Percentiles rank a stretch among this genome's conserved stretches.
These are phyloP conservation scores for Macroglossus sobrinus DNA, from an alignment of 2,113 vertebrate genomes.

Conservation along the genomic window DNA sequence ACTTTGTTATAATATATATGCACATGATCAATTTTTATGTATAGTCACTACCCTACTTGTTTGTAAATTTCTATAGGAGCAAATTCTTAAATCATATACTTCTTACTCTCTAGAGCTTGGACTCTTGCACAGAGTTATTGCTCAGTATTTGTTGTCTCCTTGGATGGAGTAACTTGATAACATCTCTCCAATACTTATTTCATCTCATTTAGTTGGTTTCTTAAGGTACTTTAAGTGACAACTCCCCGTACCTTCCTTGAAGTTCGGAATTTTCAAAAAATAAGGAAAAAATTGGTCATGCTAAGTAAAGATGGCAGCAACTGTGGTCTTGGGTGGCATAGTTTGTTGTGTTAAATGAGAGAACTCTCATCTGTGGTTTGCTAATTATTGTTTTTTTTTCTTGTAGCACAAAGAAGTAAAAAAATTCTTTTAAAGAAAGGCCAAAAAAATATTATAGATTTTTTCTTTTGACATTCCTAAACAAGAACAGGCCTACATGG, in stretches of 20 bases:
- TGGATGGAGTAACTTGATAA: background rate
- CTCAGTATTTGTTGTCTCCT: background rate
- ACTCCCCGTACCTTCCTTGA: background rate
- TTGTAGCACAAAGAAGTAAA: slow-evolving; percentile 64
- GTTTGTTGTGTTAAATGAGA: slow-evolving; percentile 48
- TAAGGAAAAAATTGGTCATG: background rate
- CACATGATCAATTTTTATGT: background rate
- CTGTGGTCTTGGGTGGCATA: slow-evolving; percentile 45
- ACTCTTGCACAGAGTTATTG: background rate
- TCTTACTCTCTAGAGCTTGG: background rate
- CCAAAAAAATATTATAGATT: slow-evolving; percentile 61
- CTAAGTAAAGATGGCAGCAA: background rate
- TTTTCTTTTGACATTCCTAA: slow-evolving; percentile 70
- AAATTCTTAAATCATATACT: background rate
- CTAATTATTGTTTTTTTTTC: slow-evolving; percentile 63
- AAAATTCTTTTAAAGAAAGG: slow-evolving; percentile 70
- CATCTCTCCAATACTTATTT: background rate
- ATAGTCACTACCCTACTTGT: background rate
- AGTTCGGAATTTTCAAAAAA: background rate
- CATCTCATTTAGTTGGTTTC: background rate
- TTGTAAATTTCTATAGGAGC: background rate
- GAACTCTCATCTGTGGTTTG: slow-evolving; percentile 57
- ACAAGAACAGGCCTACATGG: slow-evolving; percentile 61
- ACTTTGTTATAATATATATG: background rate
- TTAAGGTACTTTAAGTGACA: slow-evolving; percentile 23